A percentile compares a stretch with the other conserved stretches of the same genome.
Evolutionary conservation across 2,797 vertebrate genomes (phyloP).

Genomic region (Lagocephalus sceleratus): DNA sequence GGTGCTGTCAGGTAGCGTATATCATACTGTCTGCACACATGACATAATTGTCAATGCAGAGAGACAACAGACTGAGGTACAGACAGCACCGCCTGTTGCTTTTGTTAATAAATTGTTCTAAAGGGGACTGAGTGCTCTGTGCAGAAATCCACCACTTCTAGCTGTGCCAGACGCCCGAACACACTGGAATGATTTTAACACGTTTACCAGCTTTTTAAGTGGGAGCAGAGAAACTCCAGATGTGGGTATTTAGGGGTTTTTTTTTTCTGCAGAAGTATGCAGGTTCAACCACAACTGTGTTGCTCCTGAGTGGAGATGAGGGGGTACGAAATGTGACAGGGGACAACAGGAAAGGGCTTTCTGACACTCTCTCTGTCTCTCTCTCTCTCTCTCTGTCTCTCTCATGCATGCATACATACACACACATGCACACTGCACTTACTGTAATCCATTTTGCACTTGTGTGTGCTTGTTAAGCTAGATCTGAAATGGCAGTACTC

Average conservation of each 20-base stretch:
- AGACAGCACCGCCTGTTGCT: too few relatives aligned
- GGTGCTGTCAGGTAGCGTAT: too few relatives aligned
- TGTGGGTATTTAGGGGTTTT: conserved; percentile 51
- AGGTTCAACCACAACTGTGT: conserved; percentile 26
- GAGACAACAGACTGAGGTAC: too few relatives aligned
- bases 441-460: conserved; percentile 20
- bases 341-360: neutral
- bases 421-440: neutral
- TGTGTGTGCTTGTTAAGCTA: conserved; percentile 33
- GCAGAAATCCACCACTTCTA: too few relatives aligned
- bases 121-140: too few relatives aligned
- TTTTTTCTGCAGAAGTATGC: conserved; percentile 39
- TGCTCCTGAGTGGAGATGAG: neutral
- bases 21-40: too few relatives aligned
- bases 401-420: neutral
- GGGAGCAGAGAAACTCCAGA: conserved; percentile 51
- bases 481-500: conserved; percentile 51
- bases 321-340: neutral
- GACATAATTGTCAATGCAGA: too few relatives aligned
- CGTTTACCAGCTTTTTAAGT: conserved; percentile 18
- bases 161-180: too few relatives aligned
- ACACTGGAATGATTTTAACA: conserved; percentile 33
- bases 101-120: too few relatives aligned
- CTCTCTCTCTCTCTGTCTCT: neutral
- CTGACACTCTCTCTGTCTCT: neutral